Conservation (phyloP, 2,797 vertebrate species). For the Crocodylus rhombifer region DNA sequence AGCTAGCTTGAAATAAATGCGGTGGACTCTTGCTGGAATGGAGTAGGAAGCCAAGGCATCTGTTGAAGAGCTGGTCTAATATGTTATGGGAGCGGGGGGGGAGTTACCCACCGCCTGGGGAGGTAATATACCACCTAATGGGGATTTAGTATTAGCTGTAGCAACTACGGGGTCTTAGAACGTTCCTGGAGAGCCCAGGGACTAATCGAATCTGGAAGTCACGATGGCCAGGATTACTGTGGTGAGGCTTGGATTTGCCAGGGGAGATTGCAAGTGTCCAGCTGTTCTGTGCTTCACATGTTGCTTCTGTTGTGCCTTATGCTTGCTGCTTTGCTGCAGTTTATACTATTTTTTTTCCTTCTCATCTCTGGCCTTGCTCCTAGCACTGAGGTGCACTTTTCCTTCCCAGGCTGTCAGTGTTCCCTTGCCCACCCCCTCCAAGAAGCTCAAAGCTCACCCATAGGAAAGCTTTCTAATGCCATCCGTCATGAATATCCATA, state of each 20-base stretch:
- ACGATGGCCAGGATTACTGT: neutral
- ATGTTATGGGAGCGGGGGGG: neutral
- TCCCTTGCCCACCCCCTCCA: neutral
- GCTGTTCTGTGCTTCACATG: accelerated
- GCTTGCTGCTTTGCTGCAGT: neutral
- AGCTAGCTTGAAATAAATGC: neutral
- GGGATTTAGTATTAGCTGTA: neutral
- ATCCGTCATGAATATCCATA: slow-evolving; percentile 46
- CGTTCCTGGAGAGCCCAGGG: neutral
- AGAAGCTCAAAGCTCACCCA: neutral
- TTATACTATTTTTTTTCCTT: neutral
- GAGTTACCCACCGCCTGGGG: neutral
- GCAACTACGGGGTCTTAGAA: neutral
- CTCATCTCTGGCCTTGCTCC: neutral
- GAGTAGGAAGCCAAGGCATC: neutral
- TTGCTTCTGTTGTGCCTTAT: neutral
- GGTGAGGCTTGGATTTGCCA: neutral
- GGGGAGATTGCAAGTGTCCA: neutral
- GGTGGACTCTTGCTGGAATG: neutral
- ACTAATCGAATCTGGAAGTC: neutral
- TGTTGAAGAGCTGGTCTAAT: neutral
- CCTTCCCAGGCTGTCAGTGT: accelerated
- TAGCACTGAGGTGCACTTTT: neutral
- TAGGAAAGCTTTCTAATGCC: slow-evolving; percentile 26
- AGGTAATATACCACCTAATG: neutral